Evolutionary conservation across 2,888 invertebrate genomes (phyloP), one percentile per base, ranked within the genome.

Genomic region (Melanophora roralis): DNA sequence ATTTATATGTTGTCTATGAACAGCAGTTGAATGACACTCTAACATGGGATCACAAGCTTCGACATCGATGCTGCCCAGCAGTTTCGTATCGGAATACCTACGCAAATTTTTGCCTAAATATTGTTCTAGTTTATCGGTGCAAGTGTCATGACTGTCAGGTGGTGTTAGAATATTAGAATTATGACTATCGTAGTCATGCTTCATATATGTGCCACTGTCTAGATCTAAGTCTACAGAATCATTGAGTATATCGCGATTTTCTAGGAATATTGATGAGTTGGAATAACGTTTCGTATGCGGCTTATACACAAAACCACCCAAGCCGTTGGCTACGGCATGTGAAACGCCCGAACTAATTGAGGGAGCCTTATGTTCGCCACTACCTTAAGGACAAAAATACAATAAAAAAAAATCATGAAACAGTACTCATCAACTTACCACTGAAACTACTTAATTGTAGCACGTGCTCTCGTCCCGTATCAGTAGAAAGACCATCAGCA

Each of bases 171-270:
- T 84, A 82, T 87, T 87, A 49, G 89, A 88, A 83, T 89, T 89
- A 36, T 88, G 86, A 83, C 67, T 68, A 9, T 67, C 55, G 60
- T 69, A 80, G 23, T 80, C 80, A 82, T 51, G 85, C 76, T 47
- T 85, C 27, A 74, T 34, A 68, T 80, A 80, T 19, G 62, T 76
- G n/a, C 76, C 80, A 40, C 64, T 68, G 38, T 83, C 83, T 32
- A 82, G 78, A 65, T 82, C 85, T 72, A 84, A 82, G 65, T 85
- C 86, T 78, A 84, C 74, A 12, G 86, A 85, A 83, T 90, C 90
- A 81, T 89, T 89, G 73, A 90, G 86, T 84, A 90, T 89, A 84
- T 90, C 90, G 82, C 89, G 88, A 84, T 90, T 90, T 86, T 90
- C 90, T 82, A 90, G 83, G 79, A 90, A 90, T 82, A 90, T 89